Evolutionary conservation across 2,113 vertebrate species (phyloP).

Genomic region (Chrysochloris asiatica): DNA sequence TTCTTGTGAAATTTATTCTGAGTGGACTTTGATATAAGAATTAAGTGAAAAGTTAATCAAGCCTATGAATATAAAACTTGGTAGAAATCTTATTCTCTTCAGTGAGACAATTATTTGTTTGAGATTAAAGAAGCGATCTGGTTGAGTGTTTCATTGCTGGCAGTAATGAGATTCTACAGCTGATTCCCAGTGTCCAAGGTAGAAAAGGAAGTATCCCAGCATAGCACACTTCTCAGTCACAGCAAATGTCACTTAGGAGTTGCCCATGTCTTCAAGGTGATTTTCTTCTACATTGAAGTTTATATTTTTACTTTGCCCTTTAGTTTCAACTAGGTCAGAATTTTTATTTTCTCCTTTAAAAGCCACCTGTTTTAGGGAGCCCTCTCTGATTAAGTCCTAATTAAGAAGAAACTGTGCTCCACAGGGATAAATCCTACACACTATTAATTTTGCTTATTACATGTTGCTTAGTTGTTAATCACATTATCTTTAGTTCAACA

Average conservation of each 20-base stretch:
- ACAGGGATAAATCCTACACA: constrained; percentile 7
- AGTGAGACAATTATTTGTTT: constrained; percentile 25
- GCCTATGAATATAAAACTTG: constrained; percentile 52
- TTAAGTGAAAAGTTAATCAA: constrained; percentile 56
- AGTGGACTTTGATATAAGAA: constrained; percentile 64
- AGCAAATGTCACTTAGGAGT: constrained; percentile 14
- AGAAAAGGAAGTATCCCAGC: constrained; percentile 7
- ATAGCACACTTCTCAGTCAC: background rate
- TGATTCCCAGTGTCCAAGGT: constrained; percentile 3
- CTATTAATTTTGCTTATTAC: constrained; percentile 59
- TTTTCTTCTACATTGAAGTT: constrained; percentile 30
- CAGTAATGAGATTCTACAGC: constrained; percentile 29
- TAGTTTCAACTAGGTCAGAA: constrained; percentile 2
- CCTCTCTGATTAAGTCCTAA: constrained; percentile 57
- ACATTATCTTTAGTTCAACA: constrained; percentile 42
- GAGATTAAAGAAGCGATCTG: background rate
- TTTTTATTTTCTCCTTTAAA: constrained; percentile 48
- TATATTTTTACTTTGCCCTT: constrained; percentile 44
- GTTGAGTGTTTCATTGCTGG: constrained; percentile 43
- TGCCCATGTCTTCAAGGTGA: background rate
- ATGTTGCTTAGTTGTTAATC: constrained; percentile 21
- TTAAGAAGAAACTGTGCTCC: constrained; percentile 51
- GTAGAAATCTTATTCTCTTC: constrained; percentile 44
- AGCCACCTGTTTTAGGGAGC: constrained; percentile 45
- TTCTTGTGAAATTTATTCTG: constrained; percentile 59